Evolutionary conservation across 1,140 invertebrate species (phyloP), one percentile per base, ranked within the genome.

Genomic region (Caenorhabditis inopinata): DNA sequence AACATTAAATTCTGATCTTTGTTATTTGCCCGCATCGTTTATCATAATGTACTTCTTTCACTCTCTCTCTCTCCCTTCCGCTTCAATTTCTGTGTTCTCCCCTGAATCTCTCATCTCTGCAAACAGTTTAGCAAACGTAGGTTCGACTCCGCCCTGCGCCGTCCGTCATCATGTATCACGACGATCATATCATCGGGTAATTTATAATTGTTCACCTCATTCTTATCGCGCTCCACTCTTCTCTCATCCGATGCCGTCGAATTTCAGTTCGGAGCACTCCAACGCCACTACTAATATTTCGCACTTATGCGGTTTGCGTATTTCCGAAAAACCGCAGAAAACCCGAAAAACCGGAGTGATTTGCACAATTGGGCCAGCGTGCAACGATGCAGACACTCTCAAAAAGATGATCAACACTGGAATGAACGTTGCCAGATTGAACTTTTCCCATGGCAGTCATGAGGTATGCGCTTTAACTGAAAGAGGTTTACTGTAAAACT

Each of bases 321-420:
- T 98, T 83, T 93, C 95, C 87, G 95, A 90, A 1, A 89, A 89
- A 29, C 90, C 91, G 4, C 86, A 88, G 48, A 80, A 85, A 25
- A 85, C 88, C 12, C 87, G 97, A 81, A 92, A 96, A 25, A 96
- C 96, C 4, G 96, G 96, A 42, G 97, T 99, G 84, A 96, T 99
- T 87, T 99, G 97, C 90, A 99, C 97, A 12, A 98, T 99, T 89
- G 96, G 96, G n/a, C 97, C 97, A 14, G 95, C 93, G 12, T 97
- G 95, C 18, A 91, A 93, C 53, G 92, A 93, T 79, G 93, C 94
- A 0, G 92, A 92, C 45, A 94, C 92, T 86, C 89, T 99, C 29
- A 94, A 95, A 87, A 92, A 96, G 86, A 97, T 99, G 96, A 97
- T 99, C 89, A 93, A 94, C 84, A 94, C 94, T 25, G 97, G 97